These are phyloP conservation scores for Oryctes rhinoceros DNA, from an alignment of 1,140 invertebrate species.

Conservation along the genomic window DNA sequence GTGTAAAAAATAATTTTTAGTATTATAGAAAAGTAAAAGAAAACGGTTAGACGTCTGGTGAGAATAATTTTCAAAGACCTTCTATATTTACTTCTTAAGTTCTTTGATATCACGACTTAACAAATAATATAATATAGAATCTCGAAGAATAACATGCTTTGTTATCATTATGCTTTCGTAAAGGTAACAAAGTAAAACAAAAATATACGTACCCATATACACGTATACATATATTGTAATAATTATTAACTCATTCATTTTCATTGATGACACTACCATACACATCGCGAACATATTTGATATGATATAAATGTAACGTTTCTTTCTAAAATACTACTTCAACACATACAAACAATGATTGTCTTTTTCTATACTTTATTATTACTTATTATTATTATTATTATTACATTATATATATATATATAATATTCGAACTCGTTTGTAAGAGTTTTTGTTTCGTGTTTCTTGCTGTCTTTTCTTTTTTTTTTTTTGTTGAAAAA, in stretches of 20 bases:
- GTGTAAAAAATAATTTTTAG: conserved; percentile 19
- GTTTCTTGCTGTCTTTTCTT: conserved; percentile 26
- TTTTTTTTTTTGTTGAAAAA: background rate
- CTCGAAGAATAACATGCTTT: background rate
- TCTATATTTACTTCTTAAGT: background rate
- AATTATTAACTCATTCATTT: background rate
- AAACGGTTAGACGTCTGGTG: conserved; percentile 3
- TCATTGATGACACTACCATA: no score
- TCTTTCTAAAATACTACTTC: background rate
- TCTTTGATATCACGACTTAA: conserved; percentile 5
- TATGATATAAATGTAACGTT: background rate
- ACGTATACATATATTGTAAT: background rate
- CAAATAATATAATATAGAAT: background rate
- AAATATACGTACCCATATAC: background rate
- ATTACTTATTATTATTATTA: conserved; percentile 29
- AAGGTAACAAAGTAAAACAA: background rate
- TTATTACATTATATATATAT: conserved; percentile 28
- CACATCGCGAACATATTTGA: background rate
- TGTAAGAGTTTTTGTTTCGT: conserved; percentile 15
- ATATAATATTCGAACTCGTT: conserved; percentile 22
- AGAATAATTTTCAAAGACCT: background rate
- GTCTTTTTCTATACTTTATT: conserved; percentile 38
- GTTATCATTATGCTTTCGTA: background rate
- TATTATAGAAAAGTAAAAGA: background rate
- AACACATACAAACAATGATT: background rate